Base-by-base conservation (phyloP, 2,888 invertebrate genomes). In the Leptothorax acervorum region DNA sequence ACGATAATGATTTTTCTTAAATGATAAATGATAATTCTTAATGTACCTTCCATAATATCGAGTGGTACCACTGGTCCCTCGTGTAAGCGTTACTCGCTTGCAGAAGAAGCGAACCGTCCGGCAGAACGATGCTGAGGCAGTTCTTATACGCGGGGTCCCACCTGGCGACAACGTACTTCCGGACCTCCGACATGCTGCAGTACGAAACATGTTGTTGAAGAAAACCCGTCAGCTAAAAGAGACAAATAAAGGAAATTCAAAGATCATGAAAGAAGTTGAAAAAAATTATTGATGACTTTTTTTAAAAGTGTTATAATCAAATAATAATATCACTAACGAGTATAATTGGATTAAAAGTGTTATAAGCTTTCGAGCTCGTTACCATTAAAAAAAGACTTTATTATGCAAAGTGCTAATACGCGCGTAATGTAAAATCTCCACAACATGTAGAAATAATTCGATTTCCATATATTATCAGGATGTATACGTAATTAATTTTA, bases 51-150 rank as follows among this genome's bases (percentile, higher is more conserved):
- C 97, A 98, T 86, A 97, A 95, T 91, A 98, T 97, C 76, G 98
- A 97, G 94, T 97, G 96, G 89, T 96, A 96, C 97, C 97, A 98
- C 94, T 98, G 97, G 95, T 98, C 97, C 93, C 98, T 95, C n/a
- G 97, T 96, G 93, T 97, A 97, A 63, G 97, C 96, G 93, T 97
- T 97, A 92, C 96, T 97, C 53, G 97, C 97, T 97, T 97, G 96
- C 68, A 96, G 94, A 39, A 98, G 95, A 53, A 97, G 95, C 23
- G 97, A 97, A 83, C 97, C 97, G 91, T 97, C 97, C 1, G 97
- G 96, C 94, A 97, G 96, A 51, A 97, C 97, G 91, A 98, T 97
- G 88, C 97, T 96, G 85, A 98, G 96, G 94, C 97, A 97, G 95
- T 97, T 97, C 93, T 97, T 97, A 91, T 97, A 96, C n/a, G 97